These are phyloP conservation scores for Petrosia ficiformis DNA, from an alignment of 37 sponge, comb jelly and placozoan species.

Conservation along the genomic window DNA sequence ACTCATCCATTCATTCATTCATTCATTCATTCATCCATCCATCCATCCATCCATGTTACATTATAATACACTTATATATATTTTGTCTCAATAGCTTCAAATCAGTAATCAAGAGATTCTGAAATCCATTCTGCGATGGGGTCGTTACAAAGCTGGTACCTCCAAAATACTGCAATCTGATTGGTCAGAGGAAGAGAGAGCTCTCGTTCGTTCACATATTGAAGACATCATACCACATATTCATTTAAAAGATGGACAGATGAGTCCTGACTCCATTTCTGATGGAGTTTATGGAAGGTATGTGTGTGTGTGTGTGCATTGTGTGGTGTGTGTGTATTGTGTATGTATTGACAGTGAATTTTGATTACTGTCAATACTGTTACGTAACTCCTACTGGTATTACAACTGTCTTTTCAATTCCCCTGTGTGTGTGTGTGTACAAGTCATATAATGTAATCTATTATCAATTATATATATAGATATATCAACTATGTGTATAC, in stretches of 20 bases:
- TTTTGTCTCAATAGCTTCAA: constrained; percentile 5
- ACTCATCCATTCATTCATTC: too few relatives aligned
- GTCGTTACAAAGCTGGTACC: constrained; percentile 43
- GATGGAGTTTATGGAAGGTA: constrained; percentile 67
- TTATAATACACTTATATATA: background rate
- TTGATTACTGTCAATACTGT: too few relatives aligned
- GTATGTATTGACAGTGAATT: too few relatives aligned
- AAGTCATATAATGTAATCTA: too few relatives aligned
- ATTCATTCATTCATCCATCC: too few relatives aligned
- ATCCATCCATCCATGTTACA: too few relatives aligned
- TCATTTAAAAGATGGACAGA: constrained; percentile 33
- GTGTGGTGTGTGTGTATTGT: too few relatives aligned
- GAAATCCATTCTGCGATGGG: constrained; percentile 70
- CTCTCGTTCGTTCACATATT: constrained; percentile 29
- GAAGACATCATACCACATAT: constrained; percentile 58
- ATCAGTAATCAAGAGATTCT: constrained; percentile 67
- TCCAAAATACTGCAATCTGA: background rate
- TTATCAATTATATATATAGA: too few relatives aligned
- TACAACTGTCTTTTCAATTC: too few relatives aligned
- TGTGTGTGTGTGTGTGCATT: constrained; percentile 24
- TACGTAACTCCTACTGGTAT: too few relatives aligned
- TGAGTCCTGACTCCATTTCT: background rate
- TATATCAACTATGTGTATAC: too few relatives aligned
- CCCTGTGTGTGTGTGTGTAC: too few relatives aligned
- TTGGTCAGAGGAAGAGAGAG: constrained; percentile 58